Conservation (phyloP, 2,797 vertebrate species). For the Chelon labrosus region DNA sequence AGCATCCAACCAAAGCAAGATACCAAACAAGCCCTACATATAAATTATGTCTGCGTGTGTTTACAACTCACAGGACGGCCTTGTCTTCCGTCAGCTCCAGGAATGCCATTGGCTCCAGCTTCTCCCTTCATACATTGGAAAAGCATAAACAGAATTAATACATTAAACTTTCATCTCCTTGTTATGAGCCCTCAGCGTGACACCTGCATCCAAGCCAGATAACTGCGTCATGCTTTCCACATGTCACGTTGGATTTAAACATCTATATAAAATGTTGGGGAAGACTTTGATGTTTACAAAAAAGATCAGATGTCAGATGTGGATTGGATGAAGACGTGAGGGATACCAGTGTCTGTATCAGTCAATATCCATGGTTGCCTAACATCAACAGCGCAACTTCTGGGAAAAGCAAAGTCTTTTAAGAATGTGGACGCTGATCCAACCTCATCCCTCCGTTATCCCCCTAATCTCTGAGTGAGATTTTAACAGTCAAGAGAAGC, state of each 20-base stretch:
- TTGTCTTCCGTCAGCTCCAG: constrained; percentile 89
- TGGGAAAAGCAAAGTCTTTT: constrained; percentile 25
- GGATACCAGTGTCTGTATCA: constrained; percentile 44
- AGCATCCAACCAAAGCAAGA: not conserved
- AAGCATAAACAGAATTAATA: constrained; percentile 20
- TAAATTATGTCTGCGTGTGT: constrained; percentile 27
- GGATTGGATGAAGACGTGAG: constrained; percentile 48
- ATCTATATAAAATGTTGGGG: constrained; percentile 19
- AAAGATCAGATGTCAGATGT: constrained; percentile 15
- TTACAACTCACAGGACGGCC: constrained; percentile 91
- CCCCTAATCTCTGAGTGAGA: constrained; percentile 44
- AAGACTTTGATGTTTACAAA: constrained; percentile 29
- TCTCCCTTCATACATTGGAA: constrained; percentile 87
- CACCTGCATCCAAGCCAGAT: not conserved
- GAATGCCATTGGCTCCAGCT: constrained; percentile 86
- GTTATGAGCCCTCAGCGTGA: not conserved
- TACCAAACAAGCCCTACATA: not conserved
- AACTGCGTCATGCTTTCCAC: not conserved
- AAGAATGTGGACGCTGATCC: constrained; percentile 19
- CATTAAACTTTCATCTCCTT: constrained; percentile 3
- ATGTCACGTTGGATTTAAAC: constrained; percentile 4
- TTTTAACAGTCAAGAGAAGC: constrained; percentile 55
- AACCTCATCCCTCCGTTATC: constrained; percentile 38
- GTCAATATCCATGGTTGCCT: constrained; percentile 63
- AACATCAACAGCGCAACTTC: constrained; percentile 53